Conservation (phyloP, 2,888 invertebrate genomes). For the Dione vanillae region DNA sequence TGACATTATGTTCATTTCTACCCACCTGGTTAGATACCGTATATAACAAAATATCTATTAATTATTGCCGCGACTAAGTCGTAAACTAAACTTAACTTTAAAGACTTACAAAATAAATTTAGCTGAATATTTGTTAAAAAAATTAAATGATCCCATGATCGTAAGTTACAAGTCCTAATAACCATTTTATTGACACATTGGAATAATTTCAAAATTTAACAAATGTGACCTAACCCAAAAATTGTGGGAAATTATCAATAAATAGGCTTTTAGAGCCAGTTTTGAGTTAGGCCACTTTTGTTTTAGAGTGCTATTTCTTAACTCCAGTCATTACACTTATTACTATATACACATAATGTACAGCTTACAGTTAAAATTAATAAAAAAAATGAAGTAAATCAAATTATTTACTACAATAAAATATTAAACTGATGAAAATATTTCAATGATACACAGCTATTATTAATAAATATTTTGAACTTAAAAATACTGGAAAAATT, state of each 20-base stretch:
- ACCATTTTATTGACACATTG: slow-evolving; percentile 10
- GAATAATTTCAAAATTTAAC: background rate
- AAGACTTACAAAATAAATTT: background rate
- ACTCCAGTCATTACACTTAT: slow-evolving; percentile 62
- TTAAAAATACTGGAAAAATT: background rate
- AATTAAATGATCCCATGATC: background rate
- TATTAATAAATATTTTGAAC: background rate
- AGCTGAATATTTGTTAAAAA: background rate
- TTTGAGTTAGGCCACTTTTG: background rate
- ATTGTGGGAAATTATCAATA: background rate
- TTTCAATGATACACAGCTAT: background rate
- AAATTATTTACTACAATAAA: slow-evolving; percentile 10
- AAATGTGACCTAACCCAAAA: background rate
- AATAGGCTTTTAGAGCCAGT: background rate
- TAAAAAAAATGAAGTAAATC: slow-evolving; percentile 15
- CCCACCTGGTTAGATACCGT: no score
- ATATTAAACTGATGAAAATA: background rate
- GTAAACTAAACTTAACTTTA: background rate
- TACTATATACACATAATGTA: slow-evolving; percentile 58
- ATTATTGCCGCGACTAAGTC: slow-evolving; percentile 6
- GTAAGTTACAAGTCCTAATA: slow-evolving; percentile 2
- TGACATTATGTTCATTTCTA: no score
- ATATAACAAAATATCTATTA: background rate
- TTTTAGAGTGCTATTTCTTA: slow-evolving; percentile 49
- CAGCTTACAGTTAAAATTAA: slow-evolving; percentile 42